Evolutionary conservation across 1,140 invertebrate genomes (phyloP).

Genomic region (Berghia stephanieae): DNA sequence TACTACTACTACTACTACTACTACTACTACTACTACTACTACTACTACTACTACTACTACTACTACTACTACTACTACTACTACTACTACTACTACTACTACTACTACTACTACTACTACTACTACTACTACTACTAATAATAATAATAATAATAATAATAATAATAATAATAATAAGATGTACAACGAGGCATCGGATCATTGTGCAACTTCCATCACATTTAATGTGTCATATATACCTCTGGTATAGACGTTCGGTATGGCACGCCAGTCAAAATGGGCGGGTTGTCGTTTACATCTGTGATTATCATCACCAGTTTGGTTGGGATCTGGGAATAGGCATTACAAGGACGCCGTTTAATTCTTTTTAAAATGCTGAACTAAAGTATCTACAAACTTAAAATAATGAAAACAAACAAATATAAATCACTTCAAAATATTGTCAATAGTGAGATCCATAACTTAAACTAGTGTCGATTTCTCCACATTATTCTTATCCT

Average conservation of each 20-base stretch:
- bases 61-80: conserved; percentile 26
- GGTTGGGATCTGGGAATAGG: conserved; percentile 26
- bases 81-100: conserved; percentile 19
- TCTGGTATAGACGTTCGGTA: conserved; percentile 34
- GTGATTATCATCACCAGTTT: conserved; percentile 25
- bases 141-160: not conserved
- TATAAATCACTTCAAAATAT: too few species aligned
- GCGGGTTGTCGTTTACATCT: conserved; percentile 40
- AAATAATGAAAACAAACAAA: too few species aligned
- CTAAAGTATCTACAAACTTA: too few species aligned
- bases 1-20: conserved; percentile 27
- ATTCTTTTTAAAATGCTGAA: too few species aligned
- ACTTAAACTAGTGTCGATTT: too few species aligned
- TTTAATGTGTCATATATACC: too few species aligned
- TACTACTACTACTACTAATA: not conserved
- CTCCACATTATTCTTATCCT: too few species aligned
- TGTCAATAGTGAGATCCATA: too few species aligned
- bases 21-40: conserved; percentile 28
- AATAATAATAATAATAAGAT: not conserved
- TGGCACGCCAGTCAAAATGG: conserved; percentile 26
- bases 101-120: not conserved
- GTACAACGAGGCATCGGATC: too few species aligned
- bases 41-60: conserved; percentile 24
- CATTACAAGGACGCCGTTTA: too few species aligned
- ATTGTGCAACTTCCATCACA: too few species aligned